Evolutionary conservation across 2,113 vertebrate species (phyloP), one percentile per base, ranked within the genome.

Genomic region (Gasterosteus aculeatus): DNA sequence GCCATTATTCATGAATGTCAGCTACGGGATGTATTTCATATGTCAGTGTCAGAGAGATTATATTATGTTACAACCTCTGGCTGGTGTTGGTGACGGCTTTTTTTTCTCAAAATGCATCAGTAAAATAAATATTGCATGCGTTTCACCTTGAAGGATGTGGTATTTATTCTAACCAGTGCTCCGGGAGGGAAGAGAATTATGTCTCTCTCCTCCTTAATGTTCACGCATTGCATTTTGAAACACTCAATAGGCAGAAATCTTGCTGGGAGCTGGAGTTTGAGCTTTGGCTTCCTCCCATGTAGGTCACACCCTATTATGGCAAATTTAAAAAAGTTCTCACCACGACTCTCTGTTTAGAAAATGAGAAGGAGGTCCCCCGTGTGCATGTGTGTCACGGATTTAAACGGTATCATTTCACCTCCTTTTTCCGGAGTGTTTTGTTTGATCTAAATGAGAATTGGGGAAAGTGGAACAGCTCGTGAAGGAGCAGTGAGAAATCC

Each of bases 1-100:
- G 82, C 87, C 89, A 90, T 92, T 88, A 91, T 91, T 92, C 91
- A 89, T 83, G 80, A 90, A 63, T 72, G 90, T 91, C 92, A 90
- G 87, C 86, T 19, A 26, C 84, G 81, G 74, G 83, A 78, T 79
- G 78, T 80, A 84, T 91, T 86, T 84, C 88, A 88, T 84, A 85
- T 78, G 90, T 92, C 91, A 89, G 78, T 85, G 88, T 91, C 87
- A 71, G 72, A 78, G 77, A 87, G 83, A 92, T 93, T 88, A 85
- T 84, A 85, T 89, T 90, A 88, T 82, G 59, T 85, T 88, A 78
- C 85, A 84, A 86, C 79, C 84, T 83, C 84, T 82, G 82, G 85
- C 84, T 91, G 83, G 35, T 71, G 71, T 77, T 69, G 65, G 60
- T 80, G 58, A 62, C 15, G 1, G 41, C 31, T 39, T 76, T 80